Conservation (phyloP, 2,888 invertebrate species). For the Andrena minutula region DNA sequence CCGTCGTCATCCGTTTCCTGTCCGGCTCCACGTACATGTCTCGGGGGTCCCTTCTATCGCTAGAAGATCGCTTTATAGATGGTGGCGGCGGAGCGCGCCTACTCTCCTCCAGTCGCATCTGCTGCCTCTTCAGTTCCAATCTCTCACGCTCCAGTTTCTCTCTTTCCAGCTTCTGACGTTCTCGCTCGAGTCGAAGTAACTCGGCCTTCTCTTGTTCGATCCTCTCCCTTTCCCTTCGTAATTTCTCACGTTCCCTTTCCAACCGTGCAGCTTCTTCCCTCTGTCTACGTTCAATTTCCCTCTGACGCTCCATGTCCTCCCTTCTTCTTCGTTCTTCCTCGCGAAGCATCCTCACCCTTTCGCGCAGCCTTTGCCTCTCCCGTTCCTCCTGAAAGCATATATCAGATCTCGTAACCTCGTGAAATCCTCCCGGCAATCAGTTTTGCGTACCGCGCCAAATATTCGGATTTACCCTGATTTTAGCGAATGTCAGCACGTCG, state of each 20-base stretch:
- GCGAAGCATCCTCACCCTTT: conserved; percentile 91
- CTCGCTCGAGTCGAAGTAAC: conserved; percentile 92
- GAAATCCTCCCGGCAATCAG: neutral
- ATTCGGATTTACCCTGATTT: conserved; percentile 88
- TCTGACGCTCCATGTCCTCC: conserved; percentile 91
- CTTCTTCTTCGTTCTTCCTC: conserved; percentile 93
- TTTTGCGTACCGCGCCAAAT: neutral
- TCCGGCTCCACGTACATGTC: conserved; percentile 82
- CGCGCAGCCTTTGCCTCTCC: conserved; percentile 90
- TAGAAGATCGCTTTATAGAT: conserved; percentile 80
- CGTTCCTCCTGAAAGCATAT: conserved; percentile 87
- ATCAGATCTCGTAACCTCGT: neutral
- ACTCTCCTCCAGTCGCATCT: conserved; percentile 86
- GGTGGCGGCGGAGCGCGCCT: conserved; percentile 78
- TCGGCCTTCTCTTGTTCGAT: conserved; percentile 96
- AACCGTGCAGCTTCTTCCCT: conserved; percentile 94
- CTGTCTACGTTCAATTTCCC: conserved; percentile 93
- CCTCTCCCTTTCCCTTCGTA: conserved; percentile 93
- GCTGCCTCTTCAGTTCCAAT: conserved; percentile 93
- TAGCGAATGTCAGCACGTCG: conserved; percentile 92
- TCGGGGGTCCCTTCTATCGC: conserved; percentile 81
- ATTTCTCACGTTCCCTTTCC: conserved; percentile 92
- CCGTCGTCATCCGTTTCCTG: conserved; percentile 81
- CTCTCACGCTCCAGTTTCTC: conserved; percentile 92
- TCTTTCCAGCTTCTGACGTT: conserved; percentile 91